Conservation (phyloP, 1,140 invertebrate species). For the Sarcophaga peregrina region DNA sequence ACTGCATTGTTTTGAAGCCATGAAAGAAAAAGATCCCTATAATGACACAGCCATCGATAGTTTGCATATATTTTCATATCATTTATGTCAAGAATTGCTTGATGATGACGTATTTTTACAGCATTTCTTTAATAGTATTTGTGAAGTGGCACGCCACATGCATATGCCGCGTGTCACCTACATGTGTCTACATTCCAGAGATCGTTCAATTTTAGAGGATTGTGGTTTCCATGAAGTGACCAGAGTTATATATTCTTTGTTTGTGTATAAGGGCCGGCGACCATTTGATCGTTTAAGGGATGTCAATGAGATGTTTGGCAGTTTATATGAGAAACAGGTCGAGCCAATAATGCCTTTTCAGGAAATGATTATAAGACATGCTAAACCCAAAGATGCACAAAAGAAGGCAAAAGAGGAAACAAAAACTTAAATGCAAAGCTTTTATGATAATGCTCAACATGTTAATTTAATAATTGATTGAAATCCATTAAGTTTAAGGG, state of each 20-base stretch:
- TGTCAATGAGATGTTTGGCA: conserved; percentile 40
- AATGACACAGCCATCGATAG: neutral
- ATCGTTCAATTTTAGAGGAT: neutral
- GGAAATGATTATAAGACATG: conserved; percentile 16
- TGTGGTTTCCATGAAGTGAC: neutral
- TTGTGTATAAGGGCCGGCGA: conserved; percentile 1
- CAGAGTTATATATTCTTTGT: conserved; percentile 40
- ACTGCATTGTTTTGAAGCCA: neutral
- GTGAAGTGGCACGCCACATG: conserved; percentile 35
- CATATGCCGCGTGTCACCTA: conserved; percentile 35
- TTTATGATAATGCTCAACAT: no score
- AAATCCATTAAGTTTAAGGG: no score
- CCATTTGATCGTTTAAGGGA: conserved; percentile 42
- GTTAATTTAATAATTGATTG: no score
- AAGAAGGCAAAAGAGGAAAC: no score
- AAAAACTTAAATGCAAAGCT: no score
- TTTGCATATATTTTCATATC: conserved; percentile 41
- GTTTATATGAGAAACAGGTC: conserved; percentile 27
- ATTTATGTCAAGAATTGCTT: neutral
- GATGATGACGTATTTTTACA: neutral
- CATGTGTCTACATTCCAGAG: neutral
- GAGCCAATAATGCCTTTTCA: conserved; percentile 37
- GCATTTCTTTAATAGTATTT: conserved; percentile 35
- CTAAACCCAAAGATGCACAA: neutral
- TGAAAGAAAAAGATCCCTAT: neutral